Evolutionary conservation across 2,113 vertebrate species (phyloP).

Genomic region (Struthidea cinerea): DNA sequence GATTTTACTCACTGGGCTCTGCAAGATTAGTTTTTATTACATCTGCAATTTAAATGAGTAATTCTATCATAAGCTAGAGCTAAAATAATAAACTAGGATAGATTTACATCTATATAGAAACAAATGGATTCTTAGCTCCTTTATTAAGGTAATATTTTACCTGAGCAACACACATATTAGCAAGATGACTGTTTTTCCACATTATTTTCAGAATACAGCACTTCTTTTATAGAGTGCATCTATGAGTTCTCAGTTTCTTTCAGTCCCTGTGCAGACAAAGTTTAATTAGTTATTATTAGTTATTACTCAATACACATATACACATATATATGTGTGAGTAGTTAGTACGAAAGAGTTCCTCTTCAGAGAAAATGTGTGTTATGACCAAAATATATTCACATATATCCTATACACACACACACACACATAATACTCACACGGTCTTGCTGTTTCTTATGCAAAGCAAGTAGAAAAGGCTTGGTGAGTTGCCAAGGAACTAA

Average conservation of each 20-base stretch:
- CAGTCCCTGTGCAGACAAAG: neutral
- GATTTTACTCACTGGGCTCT: neutral
- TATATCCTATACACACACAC: neutral
- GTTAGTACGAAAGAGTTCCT: neutral
- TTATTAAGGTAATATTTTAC: slow-evolving; percentile 24
- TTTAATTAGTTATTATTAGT: neutral
- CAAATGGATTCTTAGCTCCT: neutral
- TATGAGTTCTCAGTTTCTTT: neutral
- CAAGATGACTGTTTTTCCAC: neutral
- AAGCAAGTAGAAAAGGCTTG: slow-evolving; percentile 1
- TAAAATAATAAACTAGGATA: neutral
- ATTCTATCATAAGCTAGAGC: neutral
- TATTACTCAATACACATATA: neutral
- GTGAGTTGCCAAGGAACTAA: slow-evolving; percentile 20
- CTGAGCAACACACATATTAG: neutral
- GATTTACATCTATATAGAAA: neutral
- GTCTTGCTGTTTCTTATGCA: slow-evolving; percentile 38
- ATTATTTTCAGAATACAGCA: neutral
- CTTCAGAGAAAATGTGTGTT: neutral
- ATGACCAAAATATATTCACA: neutral
- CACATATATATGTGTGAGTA: neutral
- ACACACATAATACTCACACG: neutral
- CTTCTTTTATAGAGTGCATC: neutral
- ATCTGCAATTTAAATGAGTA: slow-evolving; percentile 25
- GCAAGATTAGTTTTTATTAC: neutral